A percentile compares a stretch with the other conserved stretches of the same genome.
Evolutionary conservation across 2,888 invertebrate species (phyloP).

Genomic region (Helleia helle): DNA sequence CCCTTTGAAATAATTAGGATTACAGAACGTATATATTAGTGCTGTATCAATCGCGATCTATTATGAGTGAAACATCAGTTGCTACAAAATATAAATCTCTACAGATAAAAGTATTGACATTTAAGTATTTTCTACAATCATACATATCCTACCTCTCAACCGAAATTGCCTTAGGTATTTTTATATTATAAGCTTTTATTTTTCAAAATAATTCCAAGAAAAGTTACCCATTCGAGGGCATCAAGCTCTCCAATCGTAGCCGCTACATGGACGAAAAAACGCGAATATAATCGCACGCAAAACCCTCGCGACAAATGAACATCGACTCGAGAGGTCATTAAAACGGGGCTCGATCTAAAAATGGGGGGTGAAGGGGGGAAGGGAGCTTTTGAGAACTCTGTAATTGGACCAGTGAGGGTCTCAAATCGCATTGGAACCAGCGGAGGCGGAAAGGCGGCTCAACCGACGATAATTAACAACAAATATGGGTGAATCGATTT

Average conservation of each 20-base stretch:
- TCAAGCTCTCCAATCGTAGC: conserved; percentile 32
- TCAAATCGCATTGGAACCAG: conserved; percentile 68
- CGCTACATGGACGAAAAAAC: conserved; percentile 44
- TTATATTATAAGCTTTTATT: too few relatives aligned
- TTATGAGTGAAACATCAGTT: too few relatives aligned
- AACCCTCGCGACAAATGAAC: conserved; percentile 71
- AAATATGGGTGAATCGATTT: conserved; percentile 73
- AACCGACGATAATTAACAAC: conserved; percentile 72
- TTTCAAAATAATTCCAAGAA: conserved; percentile 13
- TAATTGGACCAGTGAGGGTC: conserved; percentile 72
- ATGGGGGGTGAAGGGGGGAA: conserved; percentile 43
- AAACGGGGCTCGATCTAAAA: conserved; percentile 70
- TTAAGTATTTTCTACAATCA: too few relatives aligned
- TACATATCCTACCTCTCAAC: background rate
- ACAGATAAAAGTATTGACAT: too few relatives aligned
- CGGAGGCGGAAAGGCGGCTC: conserved; percentile 69
- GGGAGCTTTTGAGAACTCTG: conserved; percentile 64
- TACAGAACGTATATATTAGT: too few relatives aligned
- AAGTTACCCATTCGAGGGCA: conserved; percentile 20
- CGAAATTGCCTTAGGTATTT: background rate
- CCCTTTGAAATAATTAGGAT: too few relatives aligned
- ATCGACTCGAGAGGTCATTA: conserved; percentile 73
- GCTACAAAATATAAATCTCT: too few relatives aligned
- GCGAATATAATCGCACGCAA: conserved; percentile 63
- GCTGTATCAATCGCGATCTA: too few relatives aligned